Percentiles rank a stretch among this genome's conserved stretches.
Evolutionary conservation across 2,113 vertebrate genomes (phyloP).

Genomic region (Oncorhynchus gorbuscha): DNA sequence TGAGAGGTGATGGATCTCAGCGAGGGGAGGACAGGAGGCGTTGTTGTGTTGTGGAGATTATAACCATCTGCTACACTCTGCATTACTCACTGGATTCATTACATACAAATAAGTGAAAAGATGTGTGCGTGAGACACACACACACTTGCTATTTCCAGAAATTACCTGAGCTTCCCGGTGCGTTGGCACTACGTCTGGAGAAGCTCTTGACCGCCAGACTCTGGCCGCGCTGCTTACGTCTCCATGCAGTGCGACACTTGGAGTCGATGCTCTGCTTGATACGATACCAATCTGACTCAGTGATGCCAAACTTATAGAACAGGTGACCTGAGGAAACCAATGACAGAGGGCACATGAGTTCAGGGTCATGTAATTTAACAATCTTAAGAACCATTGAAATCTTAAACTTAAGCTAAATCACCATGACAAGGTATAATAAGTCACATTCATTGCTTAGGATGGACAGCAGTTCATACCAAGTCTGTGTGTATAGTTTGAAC

Average conservation of each 20-base stretch:
- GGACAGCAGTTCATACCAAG: too few species aligned
- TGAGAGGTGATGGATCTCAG: constrained; percentile 65
- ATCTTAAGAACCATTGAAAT: too few species aligned
- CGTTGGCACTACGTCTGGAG: constrained; percentile 85
- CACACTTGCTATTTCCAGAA: neutral
- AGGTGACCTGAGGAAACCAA: constrained; percentile 81
- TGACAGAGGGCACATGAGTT: neutral
- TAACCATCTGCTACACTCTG: constrained; percentile 67
- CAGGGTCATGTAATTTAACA: neutral
- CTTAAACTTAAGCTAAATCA: constrained; percentile 1
- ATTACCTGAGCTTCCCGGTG: constrained; percentile 76
- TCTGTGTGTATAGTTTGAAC: too few species aligned
- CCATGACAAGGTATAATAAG: too few species aligned
- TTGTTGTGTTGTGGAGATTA: constrained; percentile 66
- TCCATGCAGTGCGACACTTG: constrained; percentile 97
- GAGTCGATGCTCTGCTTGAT: constrained; percentile 99
- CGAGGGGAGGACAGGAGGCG: constrained; percentile 63
- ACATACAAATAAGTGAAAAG: neutral
- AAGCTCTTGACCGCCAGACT: constrained; percentile 98
- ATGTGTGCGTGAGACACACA: neutral
- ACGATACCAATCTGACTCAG: constrained; percentile 96
- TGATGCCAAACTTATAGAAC: constrained; percentile 94
- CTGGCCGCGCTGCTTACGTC: constrained; percentile 93
- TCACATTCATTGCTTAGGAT: too few species aligned
- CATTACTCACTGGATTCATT: constrained; percentile 18